Percentiles rank a stretch among this genome's conserved stretches.
phyloP scores from a whole-genome alignment of 2,113 vertebrate species.

The Glaucomys volans region DNA sequence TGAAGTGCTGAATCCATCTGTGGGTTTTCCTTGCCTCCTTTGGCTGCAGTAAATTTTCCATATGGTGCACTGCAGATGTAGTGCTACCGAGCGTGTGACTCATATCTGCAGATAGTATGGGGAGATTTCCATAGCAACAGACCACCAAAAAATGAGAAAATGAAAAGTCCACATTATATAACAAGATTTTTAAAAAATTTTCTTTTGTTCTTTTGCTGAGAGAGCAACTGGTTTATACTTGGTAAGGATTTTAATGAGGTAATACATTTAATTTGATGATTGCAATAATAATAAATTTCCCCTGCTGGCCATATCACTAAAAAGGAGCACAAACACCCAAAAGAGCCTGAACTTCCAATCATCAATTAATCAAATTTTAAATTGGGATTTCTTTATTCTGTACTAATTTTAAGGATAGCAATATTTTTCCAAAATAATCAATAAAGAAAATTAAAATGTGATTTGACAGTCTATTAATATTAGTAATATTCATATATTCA shows the following conservation, averaged over 20 bases:
- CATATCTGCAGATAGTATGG: slow-evolving; percentile 46
- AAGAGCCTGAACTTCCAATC: background rate
- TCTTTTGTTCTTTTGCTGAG: slow-evolving; percentile 18
- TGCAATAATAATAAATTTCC: slow-evolving; percentile 43
- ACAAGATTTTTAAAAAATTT: slow-evolving; percentile 23
- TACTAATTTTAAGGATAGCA: background rate
- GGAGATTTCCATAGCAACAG: slow-evolving; percentile 86
- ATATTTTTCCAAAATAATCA: background rate
- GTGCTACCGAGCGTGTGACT: slow-evolving; percentile 66
- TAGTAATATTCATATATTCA: slow-evolving; percentile 3
- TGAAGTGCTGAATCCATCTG: background rate
- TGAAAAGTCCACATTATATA: slow-evolving; percentile 64
- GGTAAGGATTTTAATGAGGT: slow-evolving; percentile 47
- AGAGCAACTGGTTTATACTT: slow-evolving; percentile 19
- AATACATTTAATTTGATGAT: slow-evolving; percentile 23
- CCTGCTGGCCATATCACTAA: background rate
- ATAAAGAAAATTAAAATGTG: background rate
- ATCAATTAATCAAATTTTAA: slow-evolving; percentile 61
- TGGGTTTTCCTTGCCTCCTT: slow-evolving; percentile 49
- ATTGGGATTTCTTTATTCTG: background rate
- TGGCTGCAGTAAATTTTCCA: slow-evolving; percentile 60
- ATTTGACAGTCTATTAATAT: background rate
- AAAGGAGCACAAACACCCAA: background rate
- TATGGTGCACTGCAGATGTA: slow-evolving; percentile 50
- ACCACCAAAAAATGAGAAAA: slow-evolving; percentile 73